Evolutionary conservation across 2,888 invertebrate genomes (phyloP).

Genomic region (Antheraea yamamai): DNA sequence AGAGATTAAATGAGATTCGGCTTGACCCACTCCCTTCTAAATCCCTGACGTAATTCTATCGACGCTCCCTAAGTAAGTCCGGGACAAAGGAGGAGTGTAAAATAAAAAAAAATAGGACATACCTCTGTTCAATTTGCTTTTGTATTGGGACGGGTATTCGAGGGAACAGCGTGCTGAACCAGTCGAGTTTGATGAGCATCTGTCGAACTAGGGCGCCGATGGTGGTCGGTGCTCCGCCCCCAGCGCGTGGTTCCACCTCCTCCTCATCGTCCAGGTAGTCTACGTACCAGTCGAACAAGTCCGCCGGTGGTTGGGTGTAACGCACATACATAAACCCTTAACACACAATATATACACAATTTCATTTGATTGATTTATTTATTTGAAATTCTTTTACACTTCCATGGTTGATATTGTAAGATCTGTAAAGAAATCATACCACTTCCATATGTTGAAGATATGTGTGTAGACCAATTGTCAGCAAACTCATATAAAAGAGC

Average conservation of each 20-base stretch:
- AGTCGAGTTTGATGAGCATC: slow-evolving; percentile 97
- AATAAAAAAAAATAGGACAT: slow-evolving; percentile 34
- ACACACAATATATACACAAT: not conserved
- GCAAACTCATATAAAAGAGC: too few species aligned
- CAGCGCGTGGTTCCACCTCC: slow-evolving; percentile 98
- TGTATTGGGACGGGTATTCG: slow-evolving; percentile 99
- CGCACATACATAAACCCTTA: slow-evolving; percentile 90
- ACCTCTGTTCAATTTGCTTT: slow-evolving; percentile 92
- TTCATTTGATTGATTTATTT: not conserved
- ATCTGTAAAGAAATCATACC: too few species aligned
- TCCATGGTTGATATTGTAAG: too few species aligned
- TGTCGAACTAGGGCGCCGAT: slow-evolving; percentile 96
- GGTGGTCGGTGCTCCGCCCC: slow-evolving; percentile 95
- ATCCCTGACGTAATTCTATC: too few species aligned
- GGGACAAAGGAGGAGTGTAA: not conserved
- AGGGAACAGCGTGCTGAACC: slow-evolving; percentile 99
- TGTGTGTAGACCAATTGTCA: too few species aligned
- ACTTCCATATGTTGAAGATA: too few species aligned
- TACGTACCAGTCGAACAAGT: slow-evolving; percentile 98
- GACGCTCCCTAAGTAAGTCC: too few species aligned
- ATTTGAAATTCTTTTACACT: not conserved
- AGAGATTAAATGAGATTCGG: too few species aligned
- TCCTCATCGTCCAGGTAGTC: slow-evolving; percentile 98
- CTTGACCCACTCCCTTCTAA: too few species aligned
- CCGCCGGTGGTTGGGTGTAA: slow-evolving; percentile 97